A percentile compares a stretch with the other conserved stretches of the same genome.
phyloP scores from a whole-genome alignment of 2,113 vertebrate species.

The Toxostoma redivivum region DNA sequence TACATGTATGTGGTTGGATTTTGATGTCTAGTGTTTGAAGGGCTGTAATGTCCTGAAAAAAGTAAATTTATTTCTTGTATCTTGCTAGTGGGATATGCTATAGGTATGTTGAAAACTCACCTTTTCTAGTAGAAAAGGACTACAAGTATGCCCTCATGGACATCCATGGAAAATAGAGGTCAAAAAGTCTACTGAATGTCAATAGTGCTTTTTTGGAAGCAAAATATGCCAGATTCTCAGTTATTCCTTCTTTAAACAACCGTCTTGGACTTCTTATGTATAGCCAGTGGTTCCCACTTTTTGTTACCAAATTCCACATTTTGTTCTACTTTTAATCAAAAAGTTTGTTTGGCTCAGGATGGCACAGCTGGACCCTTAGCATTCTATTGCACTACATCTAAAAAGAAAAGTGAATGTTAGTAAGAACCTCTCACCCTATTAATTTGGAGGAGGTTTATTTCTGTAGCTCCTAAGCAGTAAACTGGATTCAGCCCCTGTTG shows the following conservation, averaged over 20 bases:
- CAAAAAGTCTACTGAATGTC: background rate
- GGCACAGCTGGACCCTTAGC: background rate
- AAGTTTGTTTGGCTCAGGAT: background rate
- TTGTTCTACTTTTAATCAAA: background rate
- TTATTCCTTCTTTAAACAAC: background rate
- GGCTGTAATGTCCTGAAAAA: background rate
- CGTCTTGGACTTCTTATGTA: background rate
- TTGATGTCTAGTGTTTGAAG: background rate
- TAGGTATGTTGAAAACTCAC: background rate
- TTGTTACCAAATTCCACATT: background rate
- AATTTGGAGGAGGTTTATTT: background rate
- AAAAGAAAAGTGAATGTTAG: background rate
- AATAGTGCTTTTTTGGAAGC: background rate
- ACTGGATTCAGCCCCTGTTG: background rate
- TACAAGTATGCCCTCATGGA: background rate
- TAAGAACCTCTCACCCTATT: background rate
- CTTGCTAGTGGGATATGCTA: background rate
- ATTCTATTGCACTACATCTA: background rate
- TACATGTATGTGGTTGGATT: background rate
- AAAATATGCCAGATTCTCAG: background rate
- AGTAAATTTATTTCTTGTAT: background rate
- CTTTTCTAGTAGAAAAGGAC: background rate
- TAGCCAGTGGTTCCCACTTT: background rate
- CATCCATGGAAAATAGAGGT: background rate
- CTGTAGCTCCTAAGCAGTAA: background rate